Percentiles rank a stretch among this genome's conserved stretches.
These are phyloP conservation scores for Sicus ferrugineus DNA, from an alignment of 2,888 invertebrate species.

Conservation along the genomic window DNA sequence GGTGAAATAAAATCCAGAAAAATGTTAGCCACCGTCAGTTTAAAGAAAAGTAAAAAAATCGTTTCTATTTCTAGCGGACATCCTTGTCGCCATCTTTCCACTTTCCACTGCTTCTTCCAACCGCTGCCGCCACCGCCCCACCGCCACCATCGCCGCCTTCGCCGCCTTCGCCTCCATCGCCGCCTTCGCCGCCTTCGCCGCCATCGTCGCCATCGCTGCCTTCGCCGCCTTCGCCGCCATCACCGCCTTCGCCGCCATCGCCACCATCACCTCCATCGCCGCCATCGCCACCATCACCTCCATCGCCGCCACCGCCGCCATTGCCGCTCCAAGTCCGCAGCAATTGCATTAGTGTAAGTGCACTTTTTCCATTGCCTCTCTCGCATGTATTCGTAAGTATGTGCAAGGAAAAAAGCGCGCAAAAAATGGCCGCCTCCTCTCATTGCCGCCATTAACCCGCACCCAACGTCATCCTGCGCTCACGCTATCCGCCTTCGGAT, in stretches of 20 bases:
- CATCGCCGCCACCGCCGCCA: background rate
- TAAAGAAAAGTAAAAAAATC: slow-evolving; percentile 1
- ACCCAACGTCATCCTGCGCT: background rate
- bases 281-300: background rate
- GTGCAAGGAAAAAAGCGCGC: background rate
- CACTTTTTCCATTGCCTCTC: slow-evolving; percentile 19
- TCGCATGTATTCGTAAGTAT: background rate
- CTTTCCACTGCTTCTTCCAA: slow-evolving; percentile 4
- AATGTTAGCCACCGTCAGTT: slow-evolving; percentile 14
- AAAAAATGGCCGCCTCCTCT: background rate
- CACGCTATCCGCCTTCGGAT: background rate
- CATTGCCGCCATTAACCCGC: background rate
- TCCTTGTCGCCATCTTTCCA: slow-evolving; percentile 22
- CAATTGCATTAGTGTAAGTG: slow-evolving; percentile 39
- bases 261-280: background rate
- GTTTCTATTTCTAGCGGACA: slow-evolving; percentile 18
- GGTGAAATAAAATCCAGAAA: slow-evolving; percentile 16
- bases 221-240: slow-evolving; percentile 18
- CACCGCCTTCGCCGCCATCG: background rate
- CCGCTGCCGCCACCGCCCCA: no score
- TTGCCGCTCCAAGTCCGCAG: background rate
- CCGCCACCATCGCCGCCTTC: no score
- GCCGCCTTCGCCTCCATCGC: background rate
- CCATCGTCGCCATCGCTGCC: background rate
- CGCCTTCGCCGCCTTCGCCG: background rate